A percentile compares a stretch with the other conserved stretches of the same genome.
These are phyloP conservation scores for Xiphorhynchus elegans DNA, from an alignment of 2,113 vertebrate species.

Conservation along the genomic window DNA sequence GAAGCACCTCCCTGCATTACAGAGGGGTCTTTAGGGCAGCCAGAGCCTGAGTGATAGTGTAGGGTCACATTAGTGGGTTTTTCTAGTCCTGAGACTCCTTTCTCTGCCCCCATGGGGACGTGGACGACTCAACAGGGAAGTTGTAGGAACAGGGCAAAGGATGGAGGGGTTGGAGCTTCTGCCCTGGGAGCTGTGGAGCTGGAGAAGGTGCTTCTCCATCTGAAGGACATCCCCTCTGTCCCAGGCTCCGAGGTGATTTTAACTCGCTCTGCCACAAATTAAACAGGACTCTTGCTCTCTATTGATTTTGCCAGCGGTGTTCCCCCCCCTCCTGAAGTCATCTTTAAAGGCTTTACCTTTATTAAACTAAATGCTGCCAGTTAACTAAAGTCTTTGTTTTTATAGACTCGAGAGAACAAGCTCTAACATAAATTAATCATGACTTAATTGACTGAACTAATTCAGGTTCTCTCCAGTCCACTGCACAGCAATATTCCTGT, in stretches of 20 bases:
- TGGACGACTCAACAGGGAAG: background rate
- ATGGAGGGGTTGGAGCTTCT: background rate
- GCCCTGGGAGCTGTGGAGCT: background rate
- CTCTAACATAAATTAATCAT: constrained; percentile 82
- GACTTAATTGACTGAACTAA: constrained; percentile 83
- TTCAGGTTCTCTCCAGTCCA: constrained; percentile 72
- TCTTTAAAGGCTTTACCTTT: constrained; percentile 75
- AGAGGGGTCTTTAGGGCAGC: background rate
- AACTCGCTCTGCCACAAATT: constrained; percentile 59
- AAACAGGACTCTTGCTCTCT: constrained; percentile 52
- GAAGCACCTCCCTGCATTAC: background rate
- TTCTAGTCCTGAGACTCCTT: background rate
- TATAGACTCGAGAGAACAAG: constrained; percentile 70
- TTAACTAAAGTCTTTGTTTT: constrained; percentile 76
- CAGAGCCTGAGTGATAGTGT: background rate
- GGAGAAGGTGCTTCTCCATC: background rate
- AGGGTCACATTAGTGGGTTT: background rate
- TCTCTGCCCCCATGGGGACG: background rate
- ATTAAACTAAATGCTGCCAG: constrained; percentile 74
- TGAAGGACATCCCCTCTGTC: background rate
- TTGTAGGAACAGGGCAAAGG: background rate
- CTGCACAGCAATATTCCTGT: constrained; percentile 72
- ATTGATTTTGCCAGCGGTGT: constrained; percentile 62
- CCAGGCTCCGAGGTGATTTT: constrained; percentile 19
- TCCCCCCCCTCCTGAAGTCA: constrained; percentile 46